Percentiles rank a stretch among this genome's conserved stretches.
Evolutionary conservation across 2,888 invertebrate genomes (phyloP).

Genomic region (Neria commutata): DNA sequence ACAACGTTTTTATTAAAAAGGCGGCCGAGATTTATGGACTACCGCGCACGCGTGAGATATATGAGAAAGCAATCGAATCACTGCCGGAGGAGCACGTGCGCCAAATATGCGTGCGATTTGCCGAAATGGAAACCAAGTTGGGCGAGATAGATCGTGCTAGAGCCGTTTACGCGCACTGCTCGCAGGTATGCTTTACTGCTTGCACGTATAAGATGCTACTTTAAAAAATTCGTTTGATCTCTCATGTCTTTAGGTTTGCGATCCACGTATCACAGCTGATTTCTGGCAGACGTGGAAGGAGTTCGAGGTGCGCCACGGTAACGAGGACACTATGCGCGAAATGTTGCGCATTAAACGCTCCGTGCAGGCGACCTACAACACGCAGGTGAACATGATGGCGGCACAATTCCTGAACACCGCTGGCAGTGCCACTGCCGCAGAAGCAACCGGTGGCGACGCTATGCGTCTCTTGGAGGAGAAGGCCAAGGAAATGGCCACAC

Average conservation of each 20-base stretch:
- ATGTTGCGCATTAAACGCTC: constrained; percentile 98
- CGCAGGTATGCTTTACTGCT: constrained; percentile 73
- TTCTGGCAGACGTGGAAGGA: constrained; percentile 99
- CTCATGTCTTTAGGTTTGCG: constrained; percentile 73
- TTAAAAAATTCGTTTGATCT: no score
- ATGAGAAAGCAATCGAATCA: constrained; percentile 96
- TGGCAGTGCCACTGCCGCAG: constrained; percentile 54
- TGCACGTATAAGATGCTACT: neutral
- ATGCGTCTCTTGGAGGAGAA: constrained; percentile 89
- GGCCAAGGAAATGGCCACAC: constrained; percentile 67
- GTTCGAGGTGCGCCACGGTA: constrained; percentile 98
- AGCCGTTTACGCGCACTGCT: constrained; percentile 96
- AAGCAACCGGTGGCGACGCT: constrained; percentile 79
- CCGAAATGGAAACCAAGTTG: constrained; percentile 97
- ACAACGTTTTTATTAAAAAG: constrained; percentile 97
- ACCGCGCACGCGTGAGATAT: constrained; percentile 95
- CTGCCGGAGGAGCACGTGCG: constrained; percentile 88
- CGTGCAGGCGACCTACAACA: constrained; percentile 97
- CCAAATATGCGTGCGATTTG: constrained; percentile 95
- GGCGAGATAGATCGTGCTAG: constrained; percentile 98
- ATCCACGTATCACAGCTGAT: constrained; percentile 91
- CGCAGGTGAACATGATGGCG: constrained; percentile 99
- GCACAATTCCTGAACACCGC: constrained; percentile 91
- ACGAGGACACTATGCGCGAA: constrained; percentile 99
- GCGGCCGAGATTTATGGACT: constrained; percentile 98